Conservation (phyloP, 2,113 vertebrate species). For the Sinocyclocheilus anshuiensis region DNA sequence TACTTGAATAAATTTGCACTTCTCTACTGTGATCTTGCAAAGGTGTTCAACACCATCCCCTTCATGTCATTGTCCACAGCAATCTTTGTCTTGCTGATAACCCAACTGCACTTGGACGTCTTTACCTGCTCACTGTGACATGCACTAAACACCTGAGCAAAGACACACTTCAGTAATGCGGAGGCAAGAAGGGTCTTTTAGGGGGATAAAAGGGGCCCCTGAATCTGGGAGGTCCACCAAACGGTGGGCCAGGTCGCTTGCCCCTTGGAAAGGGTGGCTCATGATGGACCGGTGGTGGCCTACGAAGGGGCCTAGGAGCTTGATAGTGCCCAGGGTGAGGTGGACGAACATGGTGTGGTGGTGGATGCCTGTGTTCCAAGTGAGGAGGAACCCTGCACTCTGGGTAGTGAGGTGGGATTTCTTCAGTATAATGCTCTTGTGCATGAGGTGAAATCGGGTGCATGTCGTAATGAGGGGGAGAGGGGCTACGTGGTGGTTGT, state of each 20-base stretch:
- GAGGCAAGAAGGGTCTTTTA: conserved; percentile 87
- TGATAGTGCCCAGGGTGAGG: conserved; percentile 54
- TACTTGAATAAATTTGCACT: not conserved
- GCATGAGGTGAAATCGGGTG: conserved; percentile 56
- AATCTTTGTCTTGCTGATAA: not conserved
- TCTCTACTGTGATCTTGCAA: not conserved
- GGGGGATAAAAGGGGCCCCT: conserved; percentile 83
- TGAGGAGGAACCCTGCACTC: conserved; percentile 38
- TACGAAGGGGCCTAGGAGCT: conserved; percentile 59
- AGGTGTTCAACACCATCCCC: no score
- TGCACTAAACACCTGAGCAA: conserved; percentile 31
- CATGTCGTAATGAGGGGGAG: conserved; percentile 55
- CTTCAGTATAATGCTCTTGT: conserved; percentile 57
- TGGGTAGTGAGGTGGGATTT: conserved; percentile 24
- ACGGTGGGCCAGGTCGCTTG: conserved; percentile 82
- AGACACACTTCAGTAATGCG: conserved; percentile 80
- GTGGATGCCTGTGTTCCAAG: conserved; percentile 52
- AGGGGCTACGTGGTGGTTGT: conserved; percentile 58
- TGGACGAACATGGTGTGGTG: conserved; percentile 53
- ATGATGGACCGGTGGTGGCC: conserved; percentile 65
- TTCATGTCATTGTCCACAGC: not conserved
- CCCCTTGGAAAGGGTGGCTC: conserved; percentile 79
- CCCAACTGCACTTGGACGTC: not conserved
- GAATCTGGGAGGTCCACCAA: conserved; percentile 71
- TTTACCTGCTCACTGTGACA: not conserved